Evolutionary conservation across 2,888 invertebrate species (phyloP).

Genomic region (Trachelus tabidus): DNA sequence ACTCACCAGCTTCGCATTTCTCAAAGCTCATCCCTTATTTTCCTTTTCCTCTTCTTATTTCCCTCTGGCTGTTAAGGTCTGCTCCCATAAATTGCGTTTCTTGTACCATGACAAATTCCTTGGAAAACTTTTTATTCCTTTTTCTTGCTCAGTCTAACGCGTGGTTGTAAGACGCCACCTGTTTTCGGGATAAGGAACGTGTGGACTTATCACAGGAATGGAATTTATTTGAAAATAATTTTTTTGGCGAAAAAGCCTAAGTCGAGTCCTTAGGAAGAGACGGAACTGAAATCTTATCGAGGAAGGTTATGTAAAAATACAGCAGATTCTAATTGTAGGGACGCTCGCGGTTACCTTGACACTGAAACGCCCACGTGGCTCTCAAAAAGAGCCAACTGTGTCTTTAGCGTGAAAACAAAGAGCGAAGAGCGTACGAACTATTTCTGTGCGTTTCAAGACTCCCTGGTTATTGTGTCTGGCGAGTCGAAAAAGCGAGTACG

Average conservation of each 20-base stretch:
- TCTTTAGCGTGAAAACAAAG: background rate
- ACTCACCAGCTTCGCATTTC: background rate
- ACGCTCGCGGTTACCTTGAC: background rate
- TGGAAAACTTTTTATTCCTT: background rate
- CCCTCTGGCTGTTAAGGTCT: background rate
- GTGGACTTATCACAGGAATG: background rate
- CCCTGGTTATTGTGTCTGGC: background rate
- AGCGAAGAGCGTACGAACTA: background rate
- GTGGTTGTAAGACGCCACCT: background rate
- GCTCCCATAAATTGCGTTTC: background rate
- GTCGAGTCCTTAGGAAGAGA: background rate
- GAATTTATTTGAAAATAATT: background rate
- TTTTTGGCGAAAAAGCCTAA: background rate
- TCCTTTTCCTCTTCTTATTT: background rate
- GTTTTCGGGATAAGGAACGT: background rate
- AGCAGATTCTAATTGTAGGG: background rate
- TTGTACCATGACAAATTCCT: background rate
- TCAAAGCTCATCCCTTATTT: background rate
- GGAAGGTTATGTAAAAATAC: background rate
- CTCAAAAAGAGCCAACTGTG: background rate
- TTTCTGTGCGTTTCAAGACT: background rate
- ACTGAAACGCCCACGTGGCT: background rate
- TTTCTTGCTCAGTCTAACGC: too few species aligned
- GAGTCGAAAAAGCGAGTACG: background rate
- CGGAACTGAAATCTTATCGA: background rate